Percentiles rank a stretch among this genome's conserved stretches.
These are phyloP conservation scores for Dasysyrphus albostriatus DNA, from an alignment of 2,888 invertebrate genomes.

Conservation along the genomic window DNA sequence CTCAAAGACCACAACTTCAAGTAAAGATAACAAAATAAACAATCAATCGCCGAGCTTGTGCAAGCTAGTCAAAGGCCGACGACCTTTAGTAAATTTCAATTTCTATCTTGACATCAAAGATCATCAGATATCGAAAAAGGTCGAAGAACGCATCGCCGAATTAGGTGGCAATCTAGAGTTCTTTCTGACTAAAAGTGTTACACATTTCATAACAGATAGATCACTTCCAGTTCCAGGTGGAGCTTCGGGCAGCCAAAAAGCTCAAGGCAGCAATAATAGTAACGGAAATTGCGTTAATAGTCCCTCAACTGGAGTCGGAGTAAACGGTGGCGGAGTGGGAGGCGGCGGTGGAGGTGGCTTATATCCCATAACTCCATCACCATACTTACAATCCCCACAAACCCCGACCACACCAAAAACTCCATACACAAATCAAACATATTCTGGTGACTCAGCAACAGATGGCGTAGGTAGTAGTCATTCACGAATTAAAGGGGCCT, in stretches of 20 bases:
- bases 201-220: slow-evolving; percentile 83
- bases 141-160: slow-evolving; percentile 89
- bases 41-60: slow-evolving; percentile 76
- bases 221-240: slow-evolving; percentile 64
- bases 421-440: slow-evolving; percentile 76
- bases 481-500: slow-evolving; percentile 51
- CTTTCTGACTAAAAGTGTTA: slow-evolving; percentile 82
- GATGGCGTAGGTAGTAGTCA: slow-evolving; percentile 63
- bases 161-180: slow-evolving; percentile 86
- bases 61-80: slow-evolving; percentile 84
- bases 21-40: slow-evolving; percentile 74
- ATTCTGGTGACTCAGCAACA: slow-evolving; percentile 71
- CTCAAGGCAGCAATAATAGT: slow-evolving; percentile 67
- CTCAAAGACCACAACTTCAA: slow-evolving; percentile 71
- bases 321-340: slow-evolving; percentile 43
- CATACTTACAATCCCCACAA: slow-evolving; percentile 77
- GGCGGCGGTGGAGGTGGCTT: slow-evolving; percentile 71
- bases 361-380: slow-evolving; percentile 66
- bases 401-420: slow-evolving; percentile 81
- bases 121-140: slow-evolving; percentile 86
- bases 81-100: slow-evolving; percentile 87
- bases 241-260: slow-evolving; percentile 41
- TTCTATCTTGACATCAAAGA: slow-evolving; percentile 92
- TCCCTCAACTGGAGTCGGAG: slow-evolving; percentile 49
- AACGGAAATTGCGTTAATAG: slow-evolving; percentile 54